Percentiles rank a stretch among this genome's conserved stretches.
phyloP scores from a whole-genome alignment of 2,888 invertebrate genomes.

The Fragum fragum region DNA sequence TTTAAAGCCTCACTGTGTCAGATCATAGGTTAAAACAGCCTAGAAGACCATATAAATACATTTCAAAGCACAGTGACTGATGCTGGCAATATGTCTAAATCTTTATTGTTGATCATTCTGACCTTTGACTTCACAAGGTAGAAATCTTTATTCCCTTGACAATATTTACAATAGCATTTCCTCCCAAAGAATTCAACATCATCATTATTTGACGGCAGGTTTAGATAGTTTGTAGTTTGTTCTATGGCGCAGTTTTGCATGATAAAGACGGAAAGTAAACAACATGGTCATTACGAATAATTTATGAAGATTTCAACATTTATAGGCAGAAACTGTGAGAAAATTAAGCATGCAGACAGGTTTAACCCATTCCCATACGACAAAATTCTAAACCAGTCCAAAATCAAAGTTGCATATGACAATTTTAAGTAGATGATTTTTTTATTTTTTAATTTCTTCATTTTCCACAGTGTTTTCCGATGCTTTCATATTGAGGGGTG shows the following conservation, averaged over 20 bases:
- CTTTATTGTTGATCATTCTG: not conserved
- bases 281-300: not conserved
- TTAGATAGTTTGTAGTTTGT: not conserved
- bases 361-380: too few relatives aligned
- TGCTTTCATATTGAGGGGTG: too few relatives aligned
- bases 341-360: not conserved
- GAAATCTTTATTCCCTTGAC: not conserved
- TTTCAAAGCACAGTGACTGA: too few relatives aligned
- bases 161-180: not conserved
- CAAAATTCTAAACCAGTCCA: too few relatives aligned
- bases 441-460: too few relatives aligned
- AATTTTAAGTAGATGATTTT: too few relatives aligned
- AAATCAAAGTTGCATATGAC: too few relatives aligned
- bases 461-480: too few relatives aligned
- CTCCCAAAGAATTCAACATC: not conserved
- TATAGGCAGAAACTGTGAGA: not conserved
- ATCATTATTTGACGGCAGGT: not conserved
- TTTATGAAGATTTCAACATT: not conserved
- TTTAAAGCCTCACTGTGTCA: too few relatives aligned
- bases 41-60: too few relatives aligned
- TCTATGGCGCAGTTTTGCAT: constrained; percentile 3
- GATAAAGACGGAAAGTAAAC: constrained; percentile 5
- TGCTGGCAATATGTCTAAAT: too few relatives aligned
- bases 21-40: too few relatives aligned
- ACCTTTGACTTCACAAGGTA: not conserved